Conservation (phyloP, 2,113 vertebrate genomes). For the Pogonocichla stellata region DNA sequence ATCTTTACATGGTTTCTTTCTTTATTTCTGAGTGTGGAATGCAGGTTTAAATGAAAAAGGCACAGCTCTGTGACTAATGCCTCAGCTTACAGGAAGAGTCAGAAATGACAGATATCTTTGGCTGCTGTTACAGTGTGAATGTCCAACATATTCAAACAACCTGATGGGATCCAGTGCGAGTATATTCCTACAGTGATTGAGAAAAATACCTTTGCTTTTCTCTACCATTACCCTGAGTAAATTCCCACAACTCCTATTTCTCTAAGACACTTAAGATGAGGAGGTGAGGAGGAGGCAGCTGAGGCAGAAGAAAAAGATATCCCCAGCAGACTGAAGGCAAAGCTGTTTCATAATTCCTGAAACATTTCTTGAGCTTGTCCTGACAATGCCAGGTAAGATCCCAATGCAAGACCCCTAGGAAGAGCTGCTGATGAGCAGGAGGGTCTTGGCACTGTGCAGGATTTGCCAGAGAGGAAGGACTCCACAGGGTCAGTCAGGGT, state of each 20-base stretch:
- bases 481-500: accelerated
- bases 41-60: neutral
- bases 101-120: neutral
- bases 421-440: neutral
- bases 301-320: neutral
- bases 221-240: neutral
- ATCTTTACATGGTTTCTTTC: neutral
- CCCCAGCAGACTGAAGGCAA: neutral
- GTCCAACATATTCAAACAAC: neutral
- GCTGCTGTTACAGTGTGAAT: neutral
- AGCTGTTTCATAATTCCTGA: neutral
- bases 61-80: neutral
- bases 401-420: neutral
- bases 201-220: neutral
- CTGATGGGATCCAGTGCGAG: accelerated
- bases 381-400: neutral
- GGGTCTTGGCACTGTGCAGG: neutral
- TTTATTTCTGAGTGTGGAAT: neutral
- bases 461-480: neutral
- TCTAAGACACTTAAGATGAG: neutral
- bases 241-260: neutral
- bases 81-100: neutral
- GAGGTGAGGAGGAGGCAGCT: neutral
- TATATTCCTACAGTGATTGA: neutral
- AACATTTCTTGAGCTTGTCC: neutral